Conservation (phyloP, 2,797 vertebrate genomes). For the Benthosema pterotum region DNA sequence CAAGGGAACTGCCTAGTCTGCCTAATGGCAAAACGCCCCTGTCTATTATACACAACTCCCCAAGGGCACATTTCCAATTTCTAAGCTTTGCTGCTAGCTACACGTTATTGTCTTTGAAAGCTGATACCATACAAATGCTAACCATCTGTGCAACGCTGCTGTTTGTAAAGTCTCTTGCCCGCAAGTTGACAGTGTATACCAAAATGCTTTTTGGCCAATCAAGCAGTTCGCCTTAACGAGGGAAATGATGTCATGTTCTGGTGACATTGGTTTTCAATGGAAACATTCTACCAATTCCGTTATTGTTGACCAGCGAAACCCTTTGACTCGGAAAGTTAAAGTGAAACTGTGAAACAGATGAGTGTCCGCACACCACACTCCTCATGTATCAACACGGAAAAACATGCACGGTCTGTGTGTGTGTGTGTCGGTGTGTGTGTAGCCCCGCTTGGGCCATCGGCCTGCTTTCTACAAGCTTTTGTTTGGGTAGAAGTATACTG, state of each 20-base stretch:
- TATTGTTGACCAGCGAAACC: conserved; percentile 13
- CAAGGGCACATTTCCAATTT: conserved; percentile 28
- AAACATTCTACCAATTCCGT: conserved; percentile 26
- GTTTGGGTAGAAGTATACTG: conserved; percentile 6
- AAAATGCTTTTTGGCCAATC: conserved; percentile 31
- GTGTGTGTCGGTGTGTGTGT: conserved; percentile 9
- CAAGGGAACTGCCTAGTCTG: no score
- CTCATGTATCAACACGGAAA: conserved; percentile 11
- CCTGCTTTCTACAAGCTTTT: conserved; percentile 2
- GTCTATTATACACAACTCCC: conserved; percentile 3
- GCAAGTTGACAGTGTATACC: conserved; percentile 10
- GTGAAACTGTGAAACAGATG: conserved; percentile 4
- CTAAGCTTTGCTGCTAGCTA: conserved; percentile 18
- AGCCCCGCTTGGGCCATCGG: conserved; percentile 3
- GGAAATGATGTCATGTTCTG: conserved; percentile 40
- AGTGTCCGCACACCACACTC: conserved; percentile 5
- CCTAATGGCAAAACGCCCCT: no score
- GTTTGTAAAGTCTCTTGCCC: conserved; percentile 35
- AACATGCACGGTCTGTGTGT: conserved; percentile 2
- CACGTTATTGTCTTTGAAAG: conserved; percentile 46
- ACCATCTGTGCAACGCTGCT: conserved; percentile 49
- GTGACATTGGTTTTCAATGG: conserved; percentile 16
- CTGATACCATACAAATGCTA: conserved; percentile 52
- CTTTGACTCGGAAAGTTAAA: conserved; percentile 16
- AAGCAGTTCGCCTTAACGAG: conserved; percentile 33